Percentiles rank a stretch among this genome's conserved stretches.
Evolutionary conservation across 2,888 invertebrate genomes (phyloP).

Genomic region (Laothoe populi): DNA sequence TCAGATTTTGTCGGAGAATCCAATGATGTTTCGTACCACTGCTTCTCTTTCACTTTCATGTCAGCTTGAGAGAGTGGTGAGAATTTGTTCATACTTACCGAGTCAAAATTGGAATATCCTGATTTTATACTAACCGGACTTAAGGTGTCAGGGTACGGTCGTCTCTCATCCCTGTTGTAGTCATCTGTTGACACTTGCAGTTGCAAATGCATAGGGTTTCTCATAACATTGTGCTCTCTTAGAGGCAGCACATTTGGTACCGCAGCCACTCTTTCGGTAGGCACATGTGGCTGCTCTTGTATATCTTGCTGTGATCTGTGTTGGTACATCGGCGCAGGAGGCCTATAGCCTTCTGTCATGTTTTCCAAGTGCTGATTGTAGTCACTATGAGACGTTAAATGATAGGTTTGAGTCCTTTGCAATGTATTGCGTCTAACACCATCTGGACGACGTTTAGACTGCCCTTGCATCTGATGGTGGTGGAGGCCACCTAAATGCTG

Average conservation of each 20-base stretch:
- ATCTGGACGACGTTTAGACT: constrained; percentile 67
- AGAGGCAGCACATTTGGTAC: constrained; percentile 75
- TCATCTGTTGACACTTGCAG: constrained; percentile 78
- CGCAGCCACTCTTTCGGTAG: constrained; percentile 61
- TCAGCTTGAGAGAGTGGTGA: constrained; percentile 74
- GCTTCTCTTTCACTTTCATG: constrained; percentile 83
- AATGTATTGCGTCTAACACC: constrained; percentile 72
- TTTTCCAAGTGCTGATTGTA: constrained; percentile 78
- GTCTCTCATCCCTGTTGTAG: constrained; percentile 62
- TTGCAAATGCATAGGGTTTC: constrained; percentile 72
- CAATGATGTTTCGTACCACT: constrained; percentile 89
- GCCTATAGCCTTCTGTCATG: constrained; percentile 64
- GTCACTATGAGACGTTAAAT: constrained; percentile 79
- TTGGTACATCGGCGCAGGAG: constrained; percentile 62
- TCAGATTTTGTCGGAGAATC: constrained; percentile 82
- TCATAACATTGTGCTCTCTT: constrained; percentile 67
- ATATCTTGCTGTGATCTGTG: constrained; percentile 77
- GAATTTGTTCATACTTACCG: constrained; percentile 72
- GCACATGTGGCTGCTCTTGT: constrained; percentile 67
- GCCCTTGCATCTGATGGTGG: constrained; percentile 68
- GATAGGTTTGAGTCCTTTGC: constrained; percentile 80
- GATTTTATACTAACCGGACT: constrained; percentile 77
- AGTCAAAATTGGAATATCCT: constrained; percentile 74
- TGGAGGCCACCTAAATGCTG: constrained; percentile 74
- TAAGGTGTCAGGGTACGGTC: constrained; percentile 65